Evolutionary conservation across 2,888 invertebrate genomes (phyloP), one percentile per base, ranked within the genome.

Genomic region (Vesta saturnalis): DNA sequence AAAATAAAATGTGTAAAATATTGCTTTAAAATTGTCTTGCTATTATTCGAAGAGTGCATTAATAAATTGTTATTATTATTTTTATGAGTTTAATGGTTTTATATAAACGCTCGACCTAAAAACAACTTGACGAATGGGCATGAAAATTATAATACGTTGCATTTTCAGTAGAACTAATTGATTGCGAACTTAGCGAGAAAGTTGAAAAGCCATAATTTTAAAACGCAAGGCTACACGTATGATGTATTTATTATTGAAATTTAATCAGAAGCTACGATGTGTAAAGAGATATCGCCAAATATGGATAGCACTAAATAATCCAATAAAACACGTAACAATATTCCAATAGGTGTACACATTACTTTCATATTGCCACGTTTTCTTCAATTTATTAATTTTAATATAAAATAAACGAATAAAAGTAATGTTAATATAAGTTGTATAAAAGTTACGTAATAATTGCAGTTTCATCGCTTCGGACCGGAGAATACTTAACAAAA

Each of bases 11-110:
- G 14, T 18, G 49, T 57, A 30, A 64, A 64, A 57, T 57, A 65
- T 19, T 22, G 52, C 58, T 43, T 54, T 54, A 55, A 59, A 14
- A 52, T 54, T 60, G 39, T 43, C 8, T 52, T 39, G 43, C 59
- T 52, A 54, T 54, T 60, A 58, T 58, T 47, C 54, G 43, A 30
- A 64, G 64, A 70, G 66, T 67, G 64, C 73, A 70, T 65, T 68
- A 67, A 49, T 62, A 59, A 61, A 62, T 70, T 70, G 68, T 73
- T 73, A 72, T 72, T 72, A 72, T 71, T 71, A 71, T 72, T 65
- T 69, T 35, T 54, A 66, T 70, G 43, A 23, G 61, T 61, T 39
- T 30, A 57, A 18, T 22, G 47, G 49, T 52, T 21, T 47, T 57
- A 56, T 52, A 52, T 21, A 8, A 21, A 47, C 15, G 8, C 16